Evolutionary conservation across 2,113 vertebrate species (phyloP), one percentile per base, ranked within the genome.

Genomic region (Paradoxurus hermaphroditus): DNA sequence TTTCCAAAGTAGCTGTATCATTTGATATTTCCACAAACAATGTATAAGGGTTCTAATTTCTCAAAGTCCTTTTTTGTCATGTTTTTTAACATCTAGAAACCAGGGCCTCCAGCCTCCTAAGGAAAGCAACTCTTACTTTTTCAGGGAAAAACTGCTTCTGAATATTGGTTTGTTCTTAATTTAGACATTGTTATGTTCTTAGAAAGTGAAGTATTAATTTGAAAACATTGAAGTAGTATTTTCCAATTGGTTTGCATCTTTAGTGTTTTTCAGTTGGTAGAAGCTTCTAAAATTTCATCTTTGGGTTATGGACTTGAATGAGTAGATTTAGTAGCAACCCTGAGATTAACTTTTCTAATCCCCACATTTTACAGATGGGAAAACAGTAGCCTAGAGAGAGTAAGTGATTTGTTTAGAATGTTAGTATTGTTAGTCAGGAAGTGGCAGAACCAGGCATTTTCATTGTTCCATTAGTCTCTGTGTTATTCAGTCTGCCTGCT

Each of bases 161-260:
- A 36, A 41, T 90, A 83, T 68, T 90, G 23, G 1, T 46, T 95
- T 91, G 15, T 77, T 93, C 53, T 87, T 83, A 83, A 82, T 86
- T 90, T 97, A 93, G 23, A 14, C 27, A 86, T 86, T 81, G 41
- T 1, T 53, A 41, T 90, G 36, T 82, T 92, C 68, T 94, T 62
- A 51, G 31, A 86, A 96, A 92, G 19, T 59, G 7, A 95, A 96
- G 25, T 85, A 92, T 62, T 93, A 67, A 75, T 27, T 87, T 86
- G 84, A 91, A 70, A 39, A 49, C 51, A 93, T 79, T 79, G 63
- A 77, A 72, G 16, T 91, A 78, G 16, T 72, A 36, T 59, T 79
- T 93, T 94, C 31, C 67, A 82, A 12, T 86, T 97, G 29, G 29
- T 41, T 91, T 85, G 7, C 14, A 75, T 89, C 79, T 62, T 79